Conservation (phyloP, 2,888 invertebrate species). For the Drosophila ustulata region DNA sequence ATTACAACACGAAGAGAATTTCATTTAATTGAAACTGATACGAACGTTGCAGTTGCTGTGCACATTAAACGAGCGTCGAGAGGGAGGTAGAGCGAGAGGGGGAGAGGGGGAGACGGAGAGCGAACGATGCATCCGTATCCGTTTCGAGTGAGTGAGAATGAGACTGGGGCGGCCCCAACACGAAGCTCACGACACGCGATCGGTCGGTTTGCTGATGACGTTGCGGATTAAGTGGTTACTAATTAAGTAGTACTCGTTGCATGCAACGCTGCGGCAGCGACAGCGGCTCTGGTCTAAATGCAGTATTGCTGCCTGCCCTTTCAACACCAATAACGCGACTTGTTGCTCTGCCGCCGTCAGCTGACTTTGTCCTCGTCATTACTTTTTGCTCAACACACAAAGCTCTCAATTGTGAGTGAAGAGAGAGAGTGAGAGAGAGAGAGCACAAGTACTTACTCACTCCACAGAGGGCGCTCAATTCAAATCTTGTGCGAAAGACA, state of each 20-base stretch:
- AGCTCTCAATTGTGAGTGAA: neutral
- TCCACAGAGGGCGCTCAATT: constrained; percentile 13
- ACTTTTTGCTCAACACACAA: neutral
- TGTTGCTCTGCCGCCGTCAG: constrained; percentile 18
- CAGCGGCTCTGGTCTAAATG: constrained; percentile 39
- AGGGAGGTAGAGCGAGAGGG: constrained; percentile 12
- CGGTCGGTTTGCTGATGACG: constrained; percentile 40
- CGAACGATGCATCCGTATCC: constrained; percentile 60
- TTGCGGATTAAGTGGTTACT: constrained; percentile 61
- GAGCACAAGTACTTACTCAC: constrained; percentile 9
- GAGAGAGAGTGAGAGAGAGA: neutral
- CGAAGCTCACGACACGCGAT: constrained; percentile 52
- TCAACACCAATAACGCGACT: constrained; percentile 13
- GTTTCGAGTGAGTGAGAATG: constrained; percentile 51
- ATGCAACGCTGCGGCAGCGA: constrained; percentile 22
- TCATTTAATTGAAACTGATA: constrained; percentile 67
- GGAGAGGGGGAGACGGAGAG: constrained; percentile 11
- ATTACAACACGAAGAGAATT: constrained; percentile 65
- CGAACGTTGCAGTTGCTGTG: constrained; percentile 32
- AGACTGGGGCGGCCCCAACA: constrained; percentile 32
- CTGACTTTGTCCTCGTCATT: constrained; percentile 10
- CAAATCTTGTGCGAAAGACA: constrained; percentile 9
- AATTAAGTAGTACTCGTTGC: constrained; percentile 62
- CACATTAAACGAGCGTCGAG: constrained; percentile 41
- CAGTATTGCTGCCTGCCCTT: constrained; percentile 21